A percentile compares a stretch with the other conserved stretches of the same genome.
Evolutionary conservation across 2,888 invertebrate genomes (phyloP).

Genomic region (Lasius fuliginosus): DNA sequence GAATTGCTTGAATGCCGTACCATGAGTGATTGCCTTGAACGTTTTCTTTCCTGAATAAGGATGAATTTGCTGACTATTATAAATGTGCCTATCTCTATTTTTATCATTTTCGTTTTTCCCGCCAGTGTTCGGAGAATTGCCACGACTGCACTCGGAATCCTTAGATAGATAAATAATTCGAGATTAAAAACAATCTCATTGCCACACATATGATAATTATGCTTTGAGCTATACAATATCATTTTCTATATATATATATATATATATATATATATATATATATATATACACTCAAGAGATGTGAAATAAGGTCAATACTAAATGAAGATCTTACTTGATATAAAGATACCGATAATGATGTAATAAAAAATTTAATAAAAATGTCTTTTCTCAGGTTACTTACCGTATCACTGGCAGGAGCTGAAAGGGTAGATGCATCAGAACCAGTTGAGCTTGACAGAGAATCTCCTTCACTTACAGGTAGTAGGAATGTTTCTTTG

Average conservation of each 20-base stretch:
- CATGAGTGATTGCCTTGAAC: conserved; percentile 82
- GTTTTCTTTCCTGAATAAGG: conserved; percentile 82
- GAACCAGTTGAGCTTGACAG: conserved; percentile 85
- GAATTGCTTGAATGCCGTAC: conserved; percentile 70
- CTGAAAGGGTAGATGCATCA: conserved; percentile 85
- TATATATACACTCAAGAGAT: not conserved
- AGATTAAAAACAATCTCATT: not conserved
- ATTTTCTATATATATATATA: not conserved
- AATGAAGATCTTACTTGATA: conserved; percentile 23
- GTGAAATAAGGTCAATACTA: conserved; percentile 5
- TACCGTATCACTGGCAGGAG: conserved; percentile 85
- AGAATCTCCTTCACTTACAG: conserved; percentile 83
- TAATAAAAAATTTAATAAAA: not conserved
- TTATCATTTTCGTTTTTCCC: conserved; percentile 81
- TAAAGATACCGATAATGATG: not conserved
- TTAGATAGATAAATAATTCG: conserved; percentile 57
- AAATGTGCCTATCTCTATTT: conserved; percentile 81
- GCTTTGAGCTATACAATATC: not conserved
- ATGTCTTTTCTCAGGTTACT: conserved; percentile 42
- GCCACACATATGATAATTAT: not conserved
- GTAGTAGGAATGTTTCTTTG: conserved; percentile 87
- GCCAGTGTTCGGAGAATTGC: conserved; percentile 85
- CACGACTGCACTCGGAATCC: conserved; percentile 85
- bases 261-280: no score
- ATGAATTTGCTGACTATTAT: conserved; percentile 81